phyloP scores from a whole-genome alignment of 2,113 vertebrate genomes.

The Ctenomys sociabilis region DNA sequence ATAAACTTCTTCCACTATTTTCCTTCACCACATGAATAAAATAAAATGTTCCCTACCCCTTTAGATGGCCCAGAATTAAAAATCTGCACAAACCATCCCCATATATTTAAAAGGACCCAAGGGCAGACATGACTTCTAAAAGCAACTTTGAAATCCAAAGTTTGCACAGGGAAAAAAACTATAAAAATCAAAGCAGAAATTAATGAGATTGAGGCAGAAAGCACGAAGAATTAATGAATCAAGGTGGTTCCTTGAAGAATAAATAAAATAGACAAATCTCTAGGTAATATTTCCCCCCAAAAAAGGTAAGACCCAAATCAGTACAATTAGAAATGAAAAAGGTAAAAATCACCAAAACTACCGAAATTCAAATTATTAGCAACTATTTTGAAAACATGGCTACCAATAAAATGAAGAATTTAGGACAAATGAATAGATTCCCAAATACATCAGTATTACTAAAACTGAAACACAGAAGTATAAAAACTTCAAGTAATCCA shows the following conservation, averaged over 20 bases:
- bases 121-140: not conserved
- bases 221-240: not conserved
- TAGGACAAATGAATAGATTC: not conserved
- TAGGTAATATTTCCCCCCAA: not conserved
- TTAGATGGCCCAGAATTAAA: not conserved
- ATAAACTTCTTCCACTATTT: not conserved
- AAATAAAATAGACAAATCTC: not conserved
- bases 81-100: not conserved
- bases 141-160: not conserved
- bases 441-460: not conserved
- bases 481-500: not conserved
- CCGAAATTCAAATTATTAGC: not conserved
- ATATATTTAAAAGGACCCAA: constrained; percentile 1
- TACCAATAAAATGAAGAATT: not conserved
- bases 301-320: not conserved
- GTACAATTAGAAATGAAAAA: not conserved
- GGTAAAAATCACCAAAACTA: not conserved
- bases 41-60: not conserved
- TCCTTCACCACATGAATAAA: not conserved
- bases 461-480: not conserved
- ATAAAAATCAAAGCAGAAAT: not conserved
- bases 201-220: not conserved
- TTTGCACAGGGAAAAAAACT: not conserved
- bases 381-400: not conserved
- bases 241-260: not conserved